Base-by-base conservation (phyloP, 2,888 invertebrate genomes). In the Heliconius sara region DNA sequence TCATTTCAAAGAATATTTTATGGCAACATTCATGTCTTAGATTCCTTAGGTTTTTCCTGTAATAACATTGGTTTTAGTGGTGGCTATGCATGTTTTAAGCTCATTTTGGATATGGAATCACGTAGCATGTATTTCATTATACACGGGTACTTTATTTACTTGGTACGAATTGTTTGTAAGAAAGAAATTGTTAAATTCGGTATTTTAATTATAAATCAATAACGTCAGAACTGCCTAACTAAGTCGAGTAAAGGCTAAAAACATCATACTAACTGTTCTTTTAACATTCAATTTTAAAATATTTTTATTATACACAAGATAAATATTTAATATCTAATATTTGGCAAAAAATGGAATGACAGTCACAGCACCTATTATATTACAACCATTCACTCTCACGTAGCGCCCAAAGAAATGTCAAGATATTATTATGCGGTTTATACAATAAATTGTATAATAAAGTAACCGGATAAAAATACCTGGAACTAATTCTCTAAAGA, bases 361-460 rank as follows among this genome's bases (percentile, higher is more conserved):
- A 57, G 12, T 57, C 60, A 30, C 72, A 66, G 22, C 74, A 73
- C 67, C 30, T 78, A 74, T 78, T 78, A 74, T 60, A 78, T 74
- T 78, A 74, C 74, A 67, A 43, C 60, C 78, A 68, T 78, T 78
- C 78, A 78, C 78, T 74, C 52, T 78, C 74, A 74, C 67, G 43
- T 74, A 67, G 68, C 43, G 52, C 67, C 57, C 39, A 68, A 78
- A 74, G 74, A 74, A 74, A 78, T 74, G 73, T 74, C 60, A 67
- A 67, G 73, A 67, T 66, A n/a, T 73, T 67, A 74, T 78, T 74
- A 39, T 34, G 66, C 22, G 25, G 34, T 78, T 72, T 66, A 65
- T 78, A 73, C 47, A 65, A 52, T 57, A 52, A 73, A 72, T 39
- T 27, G 22, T 34, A 57, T 63, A 52, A 63, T 47, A 19, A 65